These are phyloP conservation scores for Ochotona princeps DNA, from an alignment of 2,113 vertebrate genomes.

Conservation along the genomic window DNA sequence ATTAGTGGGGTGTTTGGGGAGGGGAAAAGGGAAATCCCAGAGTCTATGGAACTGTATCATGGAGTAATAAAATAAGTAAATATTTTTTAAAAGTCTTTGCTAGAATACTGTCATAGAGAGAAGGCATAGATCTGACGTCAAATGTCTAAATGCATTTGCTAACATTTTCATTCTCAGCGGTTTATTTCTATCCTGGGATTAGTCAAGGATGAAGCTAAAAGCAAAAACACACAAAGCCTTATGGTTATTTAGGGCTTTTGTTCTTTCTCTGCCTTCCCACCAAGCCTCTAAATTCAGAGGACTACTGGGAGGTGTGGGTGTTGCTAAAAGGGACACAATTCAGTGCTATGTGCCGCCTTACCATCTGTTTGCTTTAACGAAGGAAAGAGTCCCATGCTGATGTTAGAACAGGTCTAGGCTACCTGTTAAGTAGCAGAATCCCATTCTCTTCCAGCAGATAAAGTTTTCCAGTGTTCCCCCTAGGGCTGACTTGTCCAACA, in stretches of 20 bases:
- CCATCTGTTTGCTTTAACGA: neutral
- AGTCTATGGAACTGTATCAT: too few relatives aligned
- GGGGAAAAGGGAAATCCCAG: too few relatives aligned
- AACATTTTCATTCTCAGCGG: neutral
- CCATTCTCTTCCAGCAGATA: neutral
- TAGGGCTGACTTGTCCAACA: neutral
- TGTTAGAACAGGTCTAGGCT: neutral
- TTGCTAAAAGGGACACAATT: slow-evolving; percentile 43
- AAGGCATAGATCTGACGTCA: slow-evolving; percentile 9
- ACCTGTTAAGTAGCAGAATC: neutral
- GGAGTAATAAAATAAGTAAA: too few relatives aligned
- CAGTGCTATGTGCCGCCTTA: neutral
- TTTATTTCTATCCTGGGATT: slow-evolving; percentile 30
- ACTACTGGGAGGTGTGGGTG: slow-evolving; percentile 27
- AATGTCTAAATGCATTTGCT: neutral
- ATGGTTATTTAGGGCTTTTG: slow-evolving; percentile 53
- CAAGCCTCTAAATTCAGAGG: slow-evolving; percentile 55
- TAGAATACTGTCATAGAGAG: neutral
- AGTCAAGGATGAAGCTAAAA: neutral
- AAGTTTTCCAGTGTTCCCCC: neutral
- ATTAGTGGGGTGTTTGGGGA: too few relatives aligned
- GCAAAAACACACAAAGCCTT: slow-evolving; percentile 1
- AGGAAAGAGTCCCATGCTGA: neutral
- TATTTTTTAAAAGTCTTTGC: neutral
- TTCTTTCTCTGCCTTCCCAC: slow-evolving; percentile 52